Percentiles rank a stretch among this genome's conserved stretches.
Evolutionary conservation across 2,888 invertebrate genomes (phyloP).

Genomic region (Drosophila anomelani): DNA sequence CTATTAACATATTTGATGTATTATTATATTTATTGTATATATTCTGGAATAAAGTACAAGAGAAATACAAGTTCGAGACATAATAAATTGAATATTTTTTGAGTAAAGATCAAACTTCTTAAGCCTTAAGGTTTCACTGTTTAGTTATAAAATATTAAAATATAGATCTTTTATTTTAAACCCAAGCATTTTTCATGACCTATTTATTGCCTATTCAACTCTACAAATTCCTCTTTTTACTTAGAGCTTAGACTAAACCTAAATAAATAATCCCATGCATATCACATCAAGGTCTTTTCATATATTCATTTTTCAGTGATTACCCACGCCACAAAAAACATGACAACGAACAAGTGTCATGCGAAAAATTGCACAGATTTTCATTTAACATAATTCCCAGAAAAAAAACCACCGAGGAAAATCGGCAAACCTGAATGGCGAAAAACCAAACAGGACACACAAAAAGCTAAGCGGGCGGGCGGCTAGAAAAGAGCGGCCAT

Average conservation of each 20-base stretch:
- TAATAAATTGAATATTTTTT: background rate
- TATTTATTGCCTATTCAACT: background rate
- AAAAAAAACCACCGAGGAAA: slow-evolving; percentile 26
- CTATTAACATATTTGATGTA: background rate
- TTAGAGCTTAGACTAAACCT: background rate
- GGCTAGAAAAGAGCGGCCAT: slow-evolving; percentile 31
- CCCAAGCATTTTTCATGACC: background rate
- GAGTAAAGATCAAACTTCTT: background rate
- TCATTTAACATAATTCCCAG: slow-evolving; percentile 68
- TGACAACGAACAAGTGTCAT: slow-evolving; percentile 77
- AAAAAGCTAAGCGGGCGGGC: slow-evolving; percentile 12
- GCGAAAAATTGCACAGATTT: slow-evolving; percentile 72
- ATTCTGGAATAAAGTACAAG: background rate
- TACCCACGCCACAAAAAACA: slow-evolving; percentile 57
- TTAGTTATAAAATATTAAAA: background rate
- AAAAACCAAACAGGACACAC: slow-evolving; percentile 36
- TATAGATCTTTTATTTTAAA: background rate
- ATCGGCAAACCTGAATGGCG: slow-evolving; percentile 41
- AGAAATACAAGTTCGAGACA: no score
- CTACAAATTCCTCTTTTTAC: background rate
- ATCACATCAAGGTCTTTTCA: background rate
- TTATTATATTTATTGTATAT: background rate
- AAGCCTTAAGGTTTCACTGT: background rate
- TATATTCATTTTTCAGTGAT: slow-evolving; percentile 22
- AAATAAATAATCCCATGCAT: background rate